These are phyloP conservation scores for Drosophila fuyamai DNA, from an alignment of 1,140 invertebrate genomes.

Conservation along the genomic window DNA sequence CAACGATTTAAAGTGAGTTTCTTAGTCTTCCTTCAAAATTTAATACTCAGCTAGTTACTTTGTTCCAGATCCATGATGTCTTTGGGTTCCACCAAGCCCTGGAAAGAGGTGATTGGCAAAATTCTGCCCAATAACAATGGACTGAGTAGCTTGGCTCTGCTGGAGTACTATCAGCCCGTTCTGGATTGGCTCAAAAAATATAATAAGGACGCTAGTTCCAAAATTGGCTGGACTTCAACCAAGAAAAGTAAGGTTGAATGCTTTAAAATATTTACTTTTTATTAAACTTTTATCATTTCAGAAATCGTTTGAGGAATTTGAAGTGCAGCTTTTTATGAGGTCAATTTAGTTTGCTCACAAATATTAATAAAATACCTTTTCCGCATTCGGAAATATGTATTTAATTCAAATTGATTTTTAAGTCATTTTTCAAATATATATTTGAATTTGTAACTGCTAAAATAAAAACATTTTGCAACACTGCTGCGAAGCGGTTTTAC, in stretches of 20 bases:
- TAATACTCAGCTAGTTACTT: neutral
- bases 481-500: conserved; percentile 6
- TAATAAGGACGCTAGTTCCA: conserved; percentile 64
- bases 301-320: conserved; percentile 55
- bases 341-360: neutral
- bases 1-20: conserved; percentile 74
- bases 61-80: conserved; percentile 85
- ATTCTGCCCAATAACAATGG: conserved; percentile 85
- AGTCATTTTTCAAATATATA: neutral
- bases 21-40: neutral
- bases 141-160: conserved; percentile 84
- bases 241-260: conserved; percentile 58
- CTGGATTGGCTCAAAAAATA: conserved; percentile 76
- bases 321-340: neutral
- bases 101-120: conserved; percentile 86
- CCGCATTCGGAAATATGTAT: neutral
- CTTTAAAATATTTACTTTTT: neutral
- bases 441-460: conserved; percentile 13
- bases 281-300: conserved; percentile 31
- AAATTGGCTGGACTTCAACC: conserved; percentile 72
- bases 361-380: conserved; percentile 15
- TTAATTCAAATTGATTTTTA: neutral
- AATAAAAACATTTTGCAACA: conserved; percentile 27
- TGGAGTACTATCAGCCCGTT: conserved; percentile 84
- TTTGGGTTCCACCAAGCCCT: conserved; percentile 86